phyloP scores from a whole-genome alignment of 1,140 invertebrate species.

The Patella vulgata region DNA sequence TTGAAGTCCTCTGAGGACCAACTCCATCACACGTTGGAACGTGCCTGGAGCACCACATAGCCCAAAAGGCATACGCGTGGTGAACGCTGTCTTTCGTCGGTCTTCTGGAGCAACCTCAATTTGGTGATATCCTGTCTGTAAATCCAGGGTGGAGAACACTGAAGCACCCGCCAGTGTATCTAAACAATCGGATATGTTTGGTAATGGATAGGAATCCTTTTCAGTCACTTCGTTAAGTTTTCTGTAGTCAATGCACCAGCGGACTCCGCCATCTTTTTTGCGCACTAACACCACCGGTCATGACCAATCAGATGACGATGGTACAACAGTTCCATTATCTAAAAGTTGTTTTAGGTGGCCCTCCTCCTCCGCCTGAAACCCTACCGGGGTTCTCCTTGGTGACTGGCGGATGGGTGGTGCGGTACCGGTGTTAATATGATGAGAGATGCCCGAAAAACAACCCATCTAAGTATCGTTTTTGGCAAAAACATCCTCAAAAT shows the following conservation, averaged over 20 bases:
- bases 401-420: constrained; percentile 18
- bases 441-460: constrained; percentile 14
- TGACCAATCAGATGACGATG: constrained; percentile 37
- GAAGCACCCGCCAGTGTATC: constrained; percentile 5
- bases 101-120: constrained; percentile 24
- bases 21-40: neutral
- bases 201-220: constrained; percentile 69
- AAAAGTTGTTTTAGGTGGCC: constrained; percentile 24
- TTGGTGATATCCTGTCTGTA: constrained; percentile 20
- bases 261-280: constrained; percentile 68
- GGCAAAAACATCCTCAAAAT: constrained; percentile 35
- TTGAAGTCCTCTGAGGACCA: too few relatives aligned
- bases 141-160: constrained; percentile 25
- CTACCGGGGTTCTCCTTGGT: too few relatives aligned
- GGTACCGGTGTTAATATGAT: constrained; percentile 29
- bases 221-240: constrained; percentile 64
- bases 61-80: constrained; percentile 18
- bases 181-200: constrained; percentile 64
- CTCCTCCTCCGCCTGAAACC: constrained; percentile 27
- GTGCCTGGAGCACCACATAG: constrained; percentile 14
- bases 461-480: constrained; percentile 37
- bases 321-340: constrained; percentile 20
- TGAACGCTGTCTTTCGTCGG: constrained; percentile 38
- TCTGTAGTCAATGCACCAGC: constrained; percentile 68
- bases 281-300: constrained; percentile 57